phyloP scores from a whole-genome alignment of 2,797 vertebrate species.

The Sebastes iracundus region DNA sequence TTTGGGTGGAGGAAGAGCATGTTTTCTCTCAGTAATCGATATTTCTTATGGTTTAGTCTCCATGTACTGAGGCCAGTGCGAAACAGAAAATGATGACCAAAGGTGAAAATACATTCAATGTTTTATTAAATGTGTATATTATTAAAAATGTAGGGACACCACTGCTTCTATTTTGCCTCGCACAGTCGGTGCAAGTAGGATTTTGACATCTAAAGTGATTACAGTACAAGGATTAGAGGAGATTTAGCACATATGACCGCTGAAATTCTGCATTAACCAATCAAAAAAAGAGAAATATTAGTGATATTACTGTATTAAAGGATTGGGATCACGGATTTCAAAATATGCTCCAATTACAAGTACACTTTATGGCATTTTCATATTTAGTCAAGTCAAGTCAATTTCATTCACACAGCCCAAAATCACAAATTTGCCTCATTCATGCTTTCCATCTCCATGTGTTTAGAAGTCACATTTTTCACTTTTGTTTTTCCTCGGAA shows the following conservation, averaged over 20 bases:
- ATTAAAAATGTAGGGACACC: background rate
- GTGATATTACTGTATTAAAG: constrained; percentile 6
- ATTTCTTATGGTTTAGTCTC: background rate
- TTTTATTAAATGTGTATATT: background rate
- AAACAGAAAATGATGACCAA: background rate
- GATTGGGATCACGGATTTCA: background rate
- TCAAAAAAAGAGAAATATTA: constrained; percentile 3
- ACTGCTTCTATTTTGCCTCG: background rate
- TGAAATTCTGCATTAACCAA: constrained; percentile 6
- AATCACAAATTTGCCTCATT: background rate
- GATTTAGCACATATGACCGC: background rate
- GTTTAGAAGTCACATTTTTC: background rate
- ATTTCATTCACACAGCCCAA: background rate
- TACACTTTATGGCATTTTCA: background rate
- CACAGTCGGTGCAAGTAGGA: background rate
- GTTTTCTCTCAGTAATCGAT: background rate
- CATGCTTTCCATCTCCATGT: background rate
- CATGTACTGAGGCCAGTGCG: background rate
- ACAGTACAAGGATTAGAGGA: constrained; percentile 21
- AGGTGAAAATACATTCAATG: background rate
- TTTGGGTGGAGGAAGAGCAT: background rate
- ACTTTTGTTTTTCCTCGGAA: background rate
- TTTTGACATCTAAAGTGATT: constrained; percentile 26
- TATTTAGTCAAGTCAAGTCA: background rate
- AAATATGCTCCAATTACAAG: background rate